Percentiles rank a stretch among this genome's conserved stretches.
phyloP scores from a whole-genome alignment of 2,113 vertebrate genomes.

The Phalacrocorax carbo region DNA sequence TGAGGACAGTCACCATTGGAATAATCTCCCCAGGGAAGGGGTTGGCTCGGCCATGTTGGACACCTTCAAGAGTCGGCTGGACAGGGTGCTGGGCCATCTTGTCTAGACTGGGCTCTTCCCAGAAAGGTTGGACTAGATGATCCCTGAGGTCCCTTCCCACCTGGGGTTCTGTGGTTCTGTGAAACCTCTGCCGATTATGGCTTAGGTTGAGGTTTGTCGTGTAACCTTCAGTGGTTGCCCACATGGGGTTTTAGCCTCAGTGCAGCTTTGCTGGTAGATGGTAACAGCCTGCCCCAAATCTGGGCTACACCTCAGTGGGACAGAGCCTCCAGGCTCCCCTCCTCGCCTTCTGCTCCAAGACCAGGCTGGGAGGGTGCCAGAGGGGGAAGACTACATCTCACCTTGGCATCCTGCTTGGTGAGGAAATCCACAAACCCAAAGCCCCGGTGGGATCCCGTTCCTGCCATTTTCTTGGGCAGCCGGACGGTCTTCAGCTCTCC shows the following conservation, averaged over 20 bases:
- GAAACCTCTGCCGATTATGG: fast-evolving
- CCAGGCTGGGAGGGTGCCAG: background rate
- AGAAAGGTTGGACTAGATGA: too few species aligned
- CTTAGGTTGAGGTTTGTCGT: fast-evolving
- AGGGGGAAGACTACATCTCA: conserved; percentile 43
- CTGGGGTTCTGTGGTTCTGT: too few species aligned
- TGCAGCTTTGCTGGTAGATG: background rate
- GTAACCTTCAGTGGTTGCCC: background rate
- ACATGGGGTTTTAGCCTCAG: fast-evolving
- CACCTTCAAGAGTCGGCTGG: too few species aligned
- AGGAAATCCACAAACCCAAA: conserved; percentile 96
- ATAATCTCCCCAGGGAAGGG: too few species aligned
- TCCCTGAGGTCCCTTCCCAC: too few species aligned
- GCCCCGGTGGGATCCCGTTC: conserved; percentile 86
- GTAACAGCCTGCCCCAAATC: background rate
- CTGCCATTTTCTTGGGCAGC: conserved; percentile 90
- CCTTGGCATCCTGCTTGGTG: conserved; percentile 97
- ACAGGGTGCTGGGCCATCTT: too few species aligned
- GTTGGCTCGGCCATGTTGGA: too few species aligned
- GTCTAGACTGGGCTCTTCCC: too few species aligned
- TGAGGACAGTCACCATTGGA: too few species aligned
- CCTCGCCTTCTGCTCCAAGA: background rate
- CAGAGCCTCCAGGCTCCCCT: background rate
- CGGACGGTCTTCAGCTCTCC: conserved; percentile 94
- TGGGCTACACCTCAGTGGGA: background rate